Conservation (phyloP, 2,888 invertebrate species). For the Myopa testacea region DNA sequence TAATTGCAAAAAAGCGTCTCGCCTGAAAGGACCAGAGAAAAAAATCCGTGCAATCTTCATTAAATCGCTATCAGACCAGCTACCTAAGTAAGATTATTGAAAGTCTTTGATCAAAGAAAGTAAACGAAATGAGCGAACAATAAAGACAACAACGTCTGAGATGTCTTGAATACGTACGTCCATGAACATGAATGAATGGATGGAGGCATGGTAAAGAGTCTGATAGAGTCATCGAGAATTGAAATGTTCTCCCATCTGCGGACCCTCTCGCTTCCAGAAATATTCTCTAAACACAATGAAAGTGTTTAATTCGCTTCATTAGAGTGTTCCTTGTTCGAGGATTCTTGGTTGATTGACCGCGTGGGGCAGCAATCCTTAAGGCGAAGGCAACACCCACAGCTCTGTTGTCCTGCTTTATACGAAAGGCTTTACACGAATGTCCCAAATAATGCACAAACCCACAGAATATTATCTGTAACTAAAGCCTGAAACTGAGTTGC, state of each 20-base stretch:
- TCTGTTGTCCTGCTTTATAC: neutral
- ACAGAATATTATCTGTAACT: neutral
- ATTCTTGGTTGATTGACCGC: constrained; percentile 44
- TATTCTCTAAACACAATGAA: constrained; percentile 41
- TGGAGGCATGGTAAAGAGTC: no score
- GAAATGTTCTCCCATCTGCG: neutral
- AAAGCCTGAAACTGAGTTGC: constrained; percentile 3
- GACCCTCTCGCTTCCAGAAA: neutral
- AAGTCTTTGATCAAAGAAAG: neutral
- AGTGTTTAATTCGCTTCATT: constrained; percentile 50
- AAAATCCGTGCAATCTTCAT: constrained; percentile 28
- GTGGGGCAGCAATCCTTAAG: constrained; percentile 40
- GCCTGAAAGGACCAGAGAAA: neutral
- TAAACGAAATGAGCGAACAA: neutral
- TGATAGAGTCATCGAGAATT: neutral
- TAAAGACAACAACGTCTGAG: neutral
- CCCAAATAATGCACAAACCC: neutral
- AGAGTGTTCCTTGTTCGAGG: constrained; percentile 43
- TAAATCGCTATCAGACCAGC: constrained; percentile 20
- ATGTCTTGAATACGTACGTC: neutral
- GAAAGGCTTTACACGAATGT: neutral
- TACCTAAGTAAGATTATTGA: constrained; percentile 11
- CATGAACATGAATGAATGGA: no score
- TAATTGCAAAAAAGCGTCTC: constrained; percentile 26
- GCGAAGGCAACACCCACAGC: constrained; percentile 31